Percentiles rank a stretch among this genome's conserved stretches.
Conservation (phyloP, 2,113 vertebrate species). For the Trematocara stigmaticum region DNA sequence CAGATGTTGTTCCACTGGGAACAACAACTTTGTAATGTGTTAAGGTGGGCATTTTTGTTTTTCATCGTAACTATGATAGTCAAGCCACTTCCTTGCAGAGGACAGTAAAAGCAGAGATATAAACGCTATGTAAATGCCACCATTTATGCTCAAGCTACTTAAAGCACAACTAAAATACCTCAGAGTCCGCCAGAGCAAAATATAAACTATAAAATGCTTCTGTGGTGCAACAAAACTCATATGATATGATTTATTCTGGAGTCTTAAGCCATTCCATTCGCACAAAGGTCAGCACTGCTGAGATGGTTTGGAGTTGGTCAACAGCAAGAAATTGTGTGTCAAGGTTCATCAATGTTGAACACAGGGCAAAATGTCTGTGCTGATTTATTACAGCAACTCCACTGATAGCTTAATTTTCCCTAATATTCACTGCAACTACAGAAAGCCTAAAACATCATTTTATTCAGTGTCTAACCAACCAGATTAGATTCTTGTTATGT, state of each 20-base stretch:
- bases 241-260: background rate
- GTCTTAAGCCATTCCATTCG: rapidly evolving
- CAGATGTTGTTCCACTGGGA: rapidly evolving
- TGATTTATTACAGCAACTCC: background rate
- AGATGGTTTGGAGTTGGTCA: background rate
- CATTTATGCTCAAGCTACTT: background rate
- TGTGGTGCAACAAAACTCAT: background rate
- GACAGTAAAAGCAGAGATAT: background rate
- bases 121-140: background rate
- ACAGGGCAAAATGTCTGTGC: no score
- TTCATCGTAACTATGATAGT: background rate
- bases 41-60: background rate
- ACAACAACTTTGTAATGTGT: background rate
- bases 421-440: background rate
- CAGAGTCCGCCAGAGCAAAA: background rate
- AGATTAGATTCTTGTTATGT: background rate
- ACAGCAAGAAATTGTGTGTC: background rate
- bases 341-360: background rate
- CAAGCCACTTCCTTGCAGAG: background rate
- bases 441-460: background rate
- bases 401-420: background rate
- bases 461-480: background rate
- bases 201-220: background rate
- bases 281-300: conserved; percentile 3
- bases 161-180: background rate